Evolutionary conservation across 2,797 vertebrate species (phyloP).

Genomic region (Cynodonichthys magdalenae): DNA sequence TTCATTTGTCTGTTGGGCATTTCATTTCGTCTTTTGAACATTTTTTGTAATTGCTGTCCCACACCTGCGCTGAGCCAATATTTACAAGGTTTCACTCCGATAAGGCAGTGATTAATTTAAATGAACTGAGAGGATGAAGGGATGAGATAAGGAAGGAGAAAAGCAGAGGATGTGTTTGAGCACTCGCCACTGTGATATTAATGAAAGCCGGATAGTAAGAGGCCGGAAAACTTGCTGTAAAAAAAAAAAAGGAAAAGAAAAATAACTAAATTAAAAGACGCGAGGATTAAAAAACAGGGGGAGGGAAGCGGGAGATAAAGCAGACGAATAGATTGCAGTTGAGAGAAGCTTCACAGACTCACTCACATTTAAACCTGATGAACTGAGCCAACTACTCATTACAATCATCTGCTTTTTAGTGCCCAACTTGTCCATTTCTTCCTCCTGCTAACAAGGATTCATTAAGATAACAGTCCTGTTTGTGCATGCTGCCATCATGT

Average conservation of each 20-base stretch:
- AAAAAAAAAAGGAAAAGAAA: background rate
- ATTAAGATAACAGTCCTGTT: constrained; percentile 42
- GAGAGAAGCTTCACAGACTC: constrained; percentile 14
- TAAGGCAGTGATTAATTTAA: constrained; percentile 54
- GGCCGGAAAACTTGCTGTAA: constrained; percentile 27
- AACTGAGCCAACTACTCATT: constrained; percentile 38
- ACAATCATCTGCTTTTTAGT: constrained; percentile 39
- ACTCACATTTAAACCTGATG: constrained; percentile 31
- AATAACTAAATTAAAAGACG: constrained; percentile 36
- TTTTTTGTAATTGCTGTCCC: constrained; percentile 34
- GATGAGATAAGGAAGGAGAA: constrained; percentile 36
- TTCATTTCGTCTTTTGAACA: constrained; percentile 45
- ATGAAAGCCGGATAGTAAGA: constrained; percentile 48
- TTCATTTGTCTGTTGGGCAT: constrained; percentile 42
- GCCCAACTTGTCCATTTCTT: constrained; percentile 8
- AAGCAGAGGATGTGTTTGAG: constrained; percentile 23
- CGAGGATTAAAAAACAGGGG: constrained; percentile 19
- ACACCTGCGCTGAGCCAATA: constrained; percentile 38
- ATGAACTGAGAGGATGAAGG: constrained; percentile 45
- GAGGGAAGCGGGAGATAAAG: constrained; percentile 27
- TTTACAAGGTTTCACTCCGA: constrained; percentile 56
- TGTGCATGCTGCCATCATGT: constrained; percentile 18
- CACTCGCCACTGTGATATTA: constrained; percentile 22
- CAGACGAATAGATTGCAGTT: constrained; percentile 30
- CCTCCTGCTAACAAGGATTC: constrained; percentile 37